phyloP scores from a whole-genome alignment of 1,140 invertebrate species.

The Ips nitidus region DNA sequence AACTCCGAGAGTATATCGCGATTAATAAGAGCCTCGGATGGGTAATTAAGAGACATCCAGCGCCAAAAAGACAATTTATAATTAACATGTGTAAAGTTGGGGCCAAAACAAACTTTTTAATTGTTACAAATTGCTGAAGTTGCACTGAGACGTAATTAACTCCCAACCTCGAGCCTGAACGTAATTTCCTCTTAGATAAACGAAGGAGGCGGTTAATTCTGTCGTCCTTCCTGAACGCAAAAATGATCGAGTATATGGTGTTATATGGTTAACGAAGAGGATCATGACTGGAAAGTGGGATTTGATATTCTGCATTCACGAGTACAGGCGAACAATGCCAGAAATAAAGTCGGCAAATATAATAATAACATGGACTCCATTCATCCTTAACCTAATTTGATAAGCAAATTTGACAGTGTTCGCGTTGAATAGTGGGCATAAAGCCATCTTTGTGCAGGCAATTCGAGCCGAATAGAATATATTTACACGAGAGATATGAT shows the following conservation, averaged over 20 bases:
- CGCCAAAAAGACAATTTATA: slow-evolving; percentile 50
- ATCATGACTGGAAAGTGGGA: no score
- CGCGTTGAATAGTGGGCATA: slow-evolving; percentile 22
- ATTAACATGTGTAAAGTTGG: slow-evolving; percentile 52
- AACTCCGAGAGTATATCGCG: slow-evolving; percentile 34
- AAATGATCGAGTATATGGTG: slow-evolving; percentile 2
- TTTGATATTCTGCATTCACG: no score
- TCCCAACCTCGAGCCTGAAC: slow-evolving; percentile 32
- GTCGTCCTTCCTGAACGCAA: slow-evolving; percentile 8
- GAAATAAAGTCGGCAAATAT: no score
- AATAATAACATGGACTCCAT: no score
- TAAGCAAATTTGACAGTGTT: slow-evolving; percentile 29
- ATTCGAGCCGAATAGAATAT: slow-evolving; percentile 31
- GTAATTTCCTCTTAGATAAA: slow-evolving; percentile 40
- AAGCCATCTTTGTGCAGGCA: slow-evolving; percentile 24
- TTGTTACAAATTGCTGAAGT: slow-evolving; percentile 53
- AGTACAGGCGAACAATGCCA: no score
- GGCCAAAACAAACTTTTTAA: slow-evolving; percentile 50
- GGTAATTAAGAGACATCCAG: slow-evolving; percentile 47
- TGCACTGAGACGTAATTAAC: slow-evolving; percentile 49
- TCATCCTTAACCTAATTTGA: slow-evolving; percentile 26
- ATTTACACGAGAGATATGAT: slow-evolving; percentile 39
- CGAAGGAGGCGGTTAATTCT: slow-evolving; percentile 27
- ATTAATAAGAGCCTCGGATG: slow-evolving; percentile 41
- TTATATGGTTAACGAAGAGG: background rate